Evolutionary conservation across 2,113 vertebrate species (phyloP).

Genomic region (Anolis sagrei): DNA sequence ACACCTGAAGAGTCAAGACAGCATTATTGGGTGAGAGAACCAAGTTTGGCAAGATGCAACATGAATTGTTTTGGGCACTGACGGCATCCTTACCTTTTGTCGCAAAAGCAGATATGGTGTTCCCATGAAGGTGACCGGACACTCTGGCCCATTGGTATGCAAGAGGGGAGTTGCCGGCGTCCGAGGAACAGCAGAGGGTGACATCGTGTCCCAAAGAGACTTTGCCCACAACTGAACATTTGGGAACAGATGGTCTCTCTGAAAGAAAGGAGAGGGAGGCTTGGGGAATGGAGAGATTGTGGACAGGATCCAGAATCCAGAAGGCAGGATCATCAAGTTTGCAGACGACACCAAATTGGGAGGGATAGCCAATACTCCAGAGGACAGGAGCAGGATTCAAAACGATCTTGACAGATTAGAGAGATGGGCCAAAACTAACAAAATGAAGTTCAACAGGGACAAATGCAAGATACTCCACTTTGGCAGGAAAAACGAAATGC

Average conservation of each 20-base stretch:
- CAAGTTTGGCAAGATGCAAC: not conserved
- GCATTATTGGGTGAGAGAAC: not conserved
- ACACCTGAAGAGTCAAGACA: not conserved
- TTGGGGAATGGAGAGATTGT: not conserved
- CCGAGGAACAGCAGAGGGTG: conserved; percentile 78
- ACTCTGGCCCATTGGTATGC: conserved; percentile 82
- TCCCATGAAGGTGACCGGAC: not conserved
- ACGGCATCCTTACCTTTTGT: not conserved
- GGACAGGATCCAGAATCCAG: too few relatives aligned
- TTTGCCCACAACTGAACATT: conserved; percentile 81
- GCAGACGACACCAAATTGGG: too few relatives aligned
- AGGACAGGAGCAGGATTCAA: too few relatives aligned
- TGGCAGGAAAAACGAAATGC: too few relatives aligned
- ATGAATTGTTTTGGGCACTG: too few relatives aligned
- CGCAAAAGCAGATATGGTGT: not conserved
- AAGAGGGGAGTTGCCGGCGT: conserved; percentile 77
- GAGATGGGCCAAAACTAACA: too few relatives aligned
- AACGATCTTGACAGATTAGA: too few relatives aligned
- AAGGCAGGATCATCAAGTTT: too few relatives aligned
- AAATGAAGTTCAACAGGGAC: too few relatives aligned
- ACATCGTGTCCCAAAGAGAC: conserved; percentile 77
- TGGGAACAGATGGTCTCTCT: conserved; percentile 81
- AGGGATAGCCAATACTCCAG: too few relatives aligned
- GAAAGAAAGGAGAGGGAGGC: not conserved
- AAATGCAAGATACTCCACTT: too few relatives aligned